Conservation (phyloP, 2,888 invertebrate species). For the Macrosoma leucophasiata region DNA sequence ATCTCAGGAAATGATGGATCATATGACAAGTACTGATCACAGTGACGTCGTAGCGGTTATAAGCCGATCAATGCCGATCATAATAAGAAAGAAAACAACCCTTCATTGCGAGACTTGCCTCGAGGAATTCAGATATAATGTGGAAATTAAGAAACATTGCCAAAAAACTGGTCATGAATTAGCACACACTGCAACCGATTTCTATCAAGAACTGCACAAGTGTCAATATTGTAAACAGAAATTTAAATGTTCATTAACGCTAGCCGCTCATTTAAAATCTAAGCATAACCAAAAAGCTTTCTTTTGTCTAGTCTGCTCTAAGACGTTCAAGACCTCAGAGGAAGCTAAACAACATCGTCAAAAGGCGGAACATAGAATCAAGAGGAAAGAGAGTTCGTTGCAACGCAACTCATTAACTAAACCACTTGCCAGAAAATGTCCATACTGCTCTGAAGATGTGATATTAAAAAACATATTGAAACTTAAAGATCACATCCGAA, state of each 20-base stretch:
- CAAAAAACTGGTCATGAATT: conserved; percentile 65
- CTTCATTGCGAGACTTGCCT: conserved; percentile 81
- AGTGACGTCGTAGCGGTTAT: conserved; percentile 83
- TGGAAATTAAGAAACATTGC: conserved; percentile 81
- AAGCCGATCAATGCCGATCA: conserved; percentile 87
- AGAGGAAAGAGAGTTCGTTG: conserved; percentile 58
- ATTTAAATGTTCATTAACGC: conserved; percentile 77
- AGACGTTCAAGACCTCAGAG: conserved; percentile 75
- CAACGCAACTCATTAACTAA: conserved; percentile 50
- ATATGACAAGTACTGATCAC: conserved; percentile 80
- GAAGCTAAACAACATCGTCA: conserved; percentile 81
- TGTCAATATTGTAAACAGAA: conserved; percentile 78
- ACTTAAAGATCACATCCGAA: conserved; percentile 78
- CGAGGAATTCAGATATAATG: conserved; percentile 82
- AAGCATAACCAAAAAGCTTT: conserved; percentile 77
- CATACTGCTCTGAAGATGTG: conserved; percentile 70
- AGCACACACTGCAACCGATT: conserved; percentile 75
- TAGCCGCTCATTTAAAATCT: conserved; percentile 80
- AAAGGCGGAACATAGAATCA: conserved; percentile 78
- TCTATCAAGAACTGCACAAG: conserved; percentile 78
- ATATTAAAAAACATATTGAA: conserved; percentile 69
- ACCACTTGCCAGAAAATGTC: conserved; percentile 72
- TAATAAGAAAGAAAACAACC: conserved; percentile 80
- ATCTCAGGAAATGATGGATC: conserved; percentile 80
- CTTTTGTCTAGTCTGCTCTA: conserved; percentile 81